A percentile compares a stretch with the other conserved stretches of the same genome.
phyloP scores from a whole-genome alignment of 1,140 invertebrate species.

The Cyrtorhinus lividipennis region DNA sequence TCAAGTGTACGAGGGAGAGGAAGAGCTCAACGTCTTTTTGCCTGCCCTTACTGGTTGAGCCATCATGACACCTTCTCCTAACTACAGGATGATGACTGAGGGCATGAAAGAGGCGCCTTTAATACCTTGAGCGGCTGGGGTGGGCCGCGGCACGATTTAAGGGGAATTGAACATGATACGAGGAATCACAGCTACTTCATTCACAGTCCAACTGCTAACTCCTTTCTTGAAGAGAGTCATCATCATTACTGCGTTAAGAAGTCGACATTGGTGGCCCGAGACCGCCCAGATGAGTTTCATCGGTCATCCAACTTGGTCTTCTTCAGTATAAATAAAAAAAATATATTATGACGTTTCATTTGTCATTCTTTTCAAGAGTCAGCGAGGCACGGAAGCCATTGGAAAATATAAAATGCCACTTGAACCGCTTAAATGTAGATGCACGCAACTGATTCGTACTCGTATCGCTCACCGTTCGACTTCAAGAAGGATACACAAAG shows the following conservation, averaged over 20 bases:
- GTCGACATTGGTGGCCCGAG: not conserved
- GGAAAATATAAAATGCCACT: too few species aligned
- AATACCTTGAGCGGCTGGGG: not conserved
- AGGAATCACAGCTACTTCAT: constrained; percentile 9
- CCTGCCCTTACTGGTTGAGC: too few species aligned
- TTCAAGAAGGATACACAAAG: too few species aligned
- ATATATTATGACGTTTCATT: too few species aligned
- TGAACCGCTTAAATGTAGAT: too few species aligned
- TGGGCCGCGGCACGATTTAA: not conserved
- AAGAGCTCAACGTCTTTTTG: not conserved
- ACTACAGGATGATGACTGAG: not conserved
- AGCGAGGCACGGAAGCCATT: too few species aligned
- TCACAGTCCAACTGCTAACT: not conserved
- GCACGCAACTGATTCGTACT: too few species aligned
- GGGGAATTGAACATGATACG: not conserved
- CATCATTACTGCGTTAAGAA: not conserved
- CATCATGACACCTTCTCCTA: not conserved
- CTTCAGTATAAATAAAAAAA: too few species aligned
- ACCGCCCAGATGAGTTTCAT: too few species aligned
- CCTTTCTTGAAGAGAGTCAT: constrained; percentile 9
- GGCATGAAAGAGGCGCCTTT: not conserved
- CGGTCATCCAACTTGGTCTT: too few species aligned
- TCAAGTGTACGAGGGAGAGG: not conserved
- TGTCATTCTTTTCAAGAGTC: too few species aligned
- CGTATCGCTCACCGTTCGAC: too few species aligned